Conservation (phyloP, 1,140 invertebrate species). For the Trichomalopsis sarcophagae region DNA sequence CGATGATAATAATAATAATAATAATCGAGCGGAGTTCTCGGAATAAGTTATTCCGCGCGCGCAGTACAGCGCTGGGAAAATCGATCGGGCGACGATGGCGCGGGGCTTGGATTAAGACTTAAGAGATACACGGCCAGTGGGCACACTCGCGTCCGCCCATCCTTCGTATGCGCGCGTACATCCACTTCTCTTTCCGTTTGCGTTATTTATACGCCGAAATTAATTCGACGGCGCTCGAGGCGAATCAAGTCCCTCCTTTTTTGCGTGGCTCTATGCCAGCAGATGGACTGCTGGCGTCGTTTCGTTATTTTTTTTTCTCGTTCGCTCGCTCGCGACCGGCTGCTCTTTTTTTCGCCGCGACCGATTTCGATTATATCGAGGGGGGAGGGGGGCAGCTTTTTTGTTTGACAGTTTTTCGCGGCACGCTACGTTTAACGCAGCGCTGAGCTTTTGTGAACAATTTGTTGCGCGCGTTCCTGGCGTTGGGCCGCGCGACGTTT, state of each 20-base stretch:
- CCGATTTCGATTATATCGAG: conserved; percentile 14
- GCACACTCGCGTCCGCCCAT: conserved; percentile 24
- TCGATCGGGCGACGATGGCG: not conserved
- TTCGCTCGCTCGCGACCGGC: not conserved
- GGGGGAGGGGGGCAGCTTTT: not conserved
- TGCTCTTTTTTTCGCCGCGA: not conserved
- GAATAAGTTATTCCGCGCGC: too few relatives aligned
- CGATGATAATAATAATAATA: too few relatives aligned
- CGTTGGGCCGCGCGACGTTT: not conserved
- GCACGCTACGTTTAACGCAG: not conserved
- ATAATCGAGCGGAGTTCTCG: not conserved
- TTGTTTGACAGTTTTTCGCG: not conserved
- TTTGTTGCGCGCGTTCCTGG: not conserved
- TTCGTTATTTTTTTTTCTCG: not conserved
- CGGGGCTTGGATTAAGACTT: conserved; percentile 57
- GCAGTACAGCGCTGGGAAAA: not conserved
- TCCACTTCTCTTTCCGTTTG: conserved; percentile 48
- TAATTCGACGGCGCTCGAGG: conserved; percentile 59
- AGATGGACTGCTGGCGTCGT: conserved; percentile 46
- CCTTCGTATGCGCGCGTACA: not conserved
- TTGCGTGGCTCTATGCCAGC: conserved; percentile 65
- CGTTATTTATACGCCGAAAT: conserved; percentile 67
- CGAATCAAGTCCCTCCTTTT: conserved; percentile 60
- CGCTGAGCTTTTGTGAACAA: not conserved
- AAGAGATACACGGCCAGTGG: conserved; percentile 57